Conservation (phyloP, 2,113 vertebrate genomes). For the Pica pica region DNA sequence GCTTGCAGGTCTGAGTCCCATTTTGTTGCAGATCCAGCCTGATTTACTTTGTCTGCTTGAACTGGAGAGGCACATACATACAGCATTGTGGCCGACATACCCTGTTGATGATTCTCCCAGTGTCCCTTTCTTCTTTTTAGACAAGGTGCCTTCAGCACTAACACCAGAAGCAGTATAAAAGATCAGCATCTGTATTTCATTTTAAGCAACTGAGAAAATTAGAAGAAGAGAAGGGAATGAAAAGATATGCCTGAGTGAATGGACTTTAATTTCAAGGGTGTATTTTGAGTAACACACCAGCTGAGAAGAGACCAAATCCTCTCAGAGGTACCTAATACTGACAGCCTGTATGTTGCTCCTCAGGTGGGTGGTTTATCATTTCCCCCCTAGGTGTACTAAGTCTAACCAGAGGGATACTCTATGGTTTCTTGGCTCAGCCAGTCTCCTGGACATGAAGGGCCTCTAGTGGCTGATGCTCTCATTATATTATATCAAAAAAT, state of each 20-base stretch:
- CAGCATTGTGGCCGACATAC: not conserved
- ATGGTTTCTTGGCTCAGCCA: not conserved
- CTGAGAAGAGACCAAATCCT: not conserved
- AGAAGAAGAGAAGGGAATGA: not conserved
- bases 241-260: not conserved
- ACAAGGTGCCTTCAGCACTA: not conserved
- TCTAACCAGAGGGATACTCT: not conserved
- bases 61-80: not conserved
- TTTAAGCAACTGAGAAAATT: not conserved
- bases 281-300: not conserved
- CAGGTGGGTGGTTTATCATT: not conserved
- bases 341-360: not conserved
- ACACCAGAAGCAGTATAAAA: not conserved
- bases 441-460: conserved; percentile 37
- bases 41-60: not conserved
- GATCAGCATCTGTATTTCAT: accelerated
- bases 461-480: conserved; percentile 57
- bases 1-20: not conserved
- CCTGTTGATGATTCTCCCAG: not conserved
- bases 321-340: not conserved
- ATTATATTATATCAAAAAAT: not conserved
- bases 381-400: not conserved
- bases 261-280: not conserved
- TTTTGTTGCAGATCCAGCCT: not conserved
- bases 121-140: not conserved